phyloP scores from a whole-genome alignment of 2,888 invertebrate genomes.

The Ophraella communa region DNA sequence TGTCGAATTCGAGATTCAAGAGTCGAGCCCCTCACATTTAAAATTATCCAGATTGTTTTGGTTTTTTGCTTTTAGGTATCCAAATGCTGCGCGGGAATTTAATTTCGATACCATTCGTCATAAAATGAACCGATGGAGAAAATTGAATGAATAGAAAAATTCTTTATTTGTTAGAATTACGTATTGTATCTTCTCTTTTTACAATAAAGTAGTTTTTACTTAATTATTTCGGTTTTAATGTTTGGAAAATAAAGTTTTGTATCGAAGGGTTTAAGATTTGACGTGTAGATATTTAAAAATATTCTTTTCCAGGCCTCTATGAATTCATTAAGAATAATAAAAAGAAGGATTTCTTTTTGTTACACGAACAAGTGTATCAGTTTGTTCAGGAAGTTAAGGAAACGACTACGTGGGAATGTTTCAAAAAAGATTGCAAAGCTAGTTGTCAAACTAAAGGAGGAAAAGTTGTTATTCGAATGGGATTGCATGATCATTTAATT shows the following conservation, averaged over 20 bases:
- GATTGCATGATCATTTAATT: conserved; percentile 46
- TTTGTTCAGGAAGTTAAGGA: conserved; percentile 38
- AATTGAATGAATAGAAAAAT: conserved; percentile 15
- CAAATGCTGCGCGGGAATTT: conserved; percentile 54
- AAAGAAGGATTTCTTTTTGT: conserved; percentile 40
- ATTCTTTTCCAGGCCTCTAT: conserved; percentile 39
- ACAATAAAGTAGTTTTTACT: not conserved
- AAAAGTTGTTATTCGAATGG: conserved; percentile 45
- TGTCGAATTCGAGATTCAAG: no score
- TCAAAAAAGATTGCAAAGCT: conserved; percentile 44
- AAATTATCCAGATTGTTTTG: conserved; percentile 2
- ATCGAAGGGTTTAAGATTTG: no score
- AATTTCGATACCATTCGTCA: conserved; percentile 52
- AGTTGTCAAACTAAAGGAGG: conserved; percentile 47
- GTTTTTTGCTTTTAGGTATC: conserved; percentile 50
- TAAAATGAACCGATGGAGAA: conserved; percentile 55
- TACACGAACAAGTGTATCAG: conserved; percentile 50
- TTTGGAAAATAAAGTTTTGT: no score
- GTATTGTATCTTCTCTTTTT: not conserved
- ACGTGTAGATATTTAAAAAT: not conserved
- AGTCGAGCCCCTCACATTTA: no score
- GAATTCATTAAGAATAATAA: conserved; percentile 43
- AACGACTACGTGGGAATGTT: conserved; percentile 47
- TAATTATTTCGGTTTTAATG: not conserved
- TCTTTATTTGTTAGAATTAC: not conserved